Conservation (phyloP, 2,797 vertebrate genomes). For the Brotula barbata region DNA sequence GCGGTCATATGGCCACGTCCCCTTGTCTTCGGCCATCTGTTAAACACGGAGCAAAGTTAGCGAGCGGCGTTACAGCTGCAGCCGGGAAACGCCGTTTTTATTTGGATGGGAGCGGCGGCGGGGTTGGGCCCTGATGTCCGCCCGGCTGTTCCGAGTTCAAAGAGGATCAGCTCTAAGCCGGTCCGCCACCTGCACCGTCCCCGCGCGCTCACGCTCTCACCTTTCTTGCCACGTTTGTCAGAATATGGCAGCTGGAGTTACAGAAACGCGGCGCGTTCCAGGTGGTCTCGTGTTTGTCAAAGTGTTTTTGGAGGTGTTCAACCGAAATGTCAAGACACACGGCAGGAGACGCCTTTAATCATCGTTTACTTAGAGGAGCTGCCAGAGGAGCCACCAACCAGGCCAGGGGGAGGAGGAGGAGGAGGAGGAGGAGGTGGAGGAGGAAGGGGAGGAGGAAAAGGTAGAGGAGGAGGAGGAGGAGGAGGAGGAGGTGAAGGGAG, state of each 20-base stretch:
- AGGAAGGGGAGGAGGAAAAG: too few species aligned
- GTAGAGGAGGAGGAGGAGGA: too few species aligned
- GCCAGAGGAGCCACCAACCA: conserved; percentile 19
- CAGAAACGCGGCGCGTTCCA: conserved; percentile 26
- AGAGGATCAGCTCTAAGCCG: conserved; percentile 54
- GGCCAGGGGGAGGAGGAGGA: too few species aligned
- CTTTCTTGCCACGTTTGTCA: conserved; percentile 52
- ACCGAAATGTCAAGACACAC: conserved; percentile 17
- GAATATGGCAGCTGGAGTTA: conserved; percentile 11
- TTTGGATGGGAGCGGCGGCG: conserved; percentile 4
- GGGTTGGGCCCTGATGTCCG: conserved; percentile 41
- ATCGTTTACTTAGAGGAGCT: conserved; percentile 7
- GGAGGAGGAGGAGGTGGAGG: too few species aligned
- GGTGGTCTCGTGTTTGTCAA: conserved; percentile 36
- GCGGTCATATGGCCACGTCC: conserved; percentile 57
- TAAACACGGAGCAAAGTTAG: conserved; percentile 39
- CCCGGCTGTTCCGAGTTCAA: conserved; percentile 62
- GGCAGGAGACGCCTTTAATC: conserved; percentile 37
- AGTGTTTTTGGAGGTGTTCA: conserved; percentile 17
- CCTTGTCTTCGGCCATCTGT: conserved; percentile 72
- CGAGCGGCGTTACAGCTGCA: conserved; percentile 53
- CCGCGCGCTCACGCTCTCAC: conserved; percentile 41
- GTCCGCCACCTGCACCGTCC: conserved; percentile 56
- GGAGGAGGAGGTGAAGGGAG: too few species aligned
- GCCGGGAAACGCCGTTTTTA: conserved; percentile 51